Evolutionary conservation across 2,113 vertebrate species (phyloP).

Genomic region (Myocastor coypus): DNA sequence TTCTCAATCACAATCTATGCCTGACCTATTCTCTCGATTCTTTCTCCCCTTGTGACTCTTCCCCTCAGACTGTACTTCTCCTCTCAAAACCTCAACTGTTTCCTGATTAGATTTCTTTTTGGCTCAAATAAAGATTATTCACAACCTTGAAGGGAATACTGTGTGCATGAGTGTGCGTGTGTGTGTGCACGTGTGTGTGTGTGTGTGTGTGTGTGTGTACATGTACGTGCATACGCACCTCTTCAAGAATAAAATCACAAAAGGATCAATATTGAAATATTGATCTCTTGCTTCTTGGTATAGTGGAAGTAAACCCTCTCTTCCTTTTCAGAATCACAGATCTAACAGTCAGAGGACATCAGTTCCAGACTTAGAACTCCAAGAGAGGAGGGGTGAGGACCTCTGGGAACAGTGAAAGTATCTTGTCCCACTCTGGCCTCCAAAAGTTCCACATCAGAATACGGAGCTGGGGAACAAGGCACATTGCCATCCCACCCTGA

Average conservation of each 20-base stretch:
- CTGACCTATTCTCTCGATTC: not conserved
- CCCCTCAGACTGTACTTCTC: not conserved
- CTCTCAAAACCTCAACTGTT: not conserved
- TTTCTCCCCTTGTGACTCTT: not conserved
- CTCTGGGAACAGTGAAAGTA: too few species aligned
- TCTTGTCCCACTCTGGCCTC: not conserved
- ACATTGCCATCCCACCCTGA: fast-evolving
- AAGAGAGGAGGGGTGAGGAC: not conserved
- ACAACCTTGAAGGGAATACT: not conserved
- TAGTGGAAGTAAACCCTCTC: not conserved
- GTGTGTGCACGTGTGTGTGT: not conserved
- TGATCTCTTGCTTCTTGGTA: not conserved
- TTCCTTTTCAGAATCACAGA: not conserved
- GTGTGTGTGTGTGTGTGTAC: not conserved
- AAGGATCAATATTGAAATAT: not conserved
- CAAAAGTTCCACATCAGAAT: too few species aligned
- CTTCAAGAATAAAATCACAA: not conserved
- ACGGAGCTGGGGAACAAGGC: not conserved
- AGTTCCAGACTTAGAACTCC: not conserved
- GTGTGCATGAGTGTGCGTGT: not conserved
- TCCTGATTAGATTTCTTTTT: not conserved
- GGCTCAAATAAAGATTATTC: not conserved
- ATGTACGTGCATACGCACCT: fast-evolving
- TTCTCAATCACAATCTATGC: not conserved
- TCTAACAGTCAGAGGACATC: not conserved